phyloP scores from a whole-genome alignment of 2,113 vertebrate genomes.

The Scomber scombrus region DNA sequence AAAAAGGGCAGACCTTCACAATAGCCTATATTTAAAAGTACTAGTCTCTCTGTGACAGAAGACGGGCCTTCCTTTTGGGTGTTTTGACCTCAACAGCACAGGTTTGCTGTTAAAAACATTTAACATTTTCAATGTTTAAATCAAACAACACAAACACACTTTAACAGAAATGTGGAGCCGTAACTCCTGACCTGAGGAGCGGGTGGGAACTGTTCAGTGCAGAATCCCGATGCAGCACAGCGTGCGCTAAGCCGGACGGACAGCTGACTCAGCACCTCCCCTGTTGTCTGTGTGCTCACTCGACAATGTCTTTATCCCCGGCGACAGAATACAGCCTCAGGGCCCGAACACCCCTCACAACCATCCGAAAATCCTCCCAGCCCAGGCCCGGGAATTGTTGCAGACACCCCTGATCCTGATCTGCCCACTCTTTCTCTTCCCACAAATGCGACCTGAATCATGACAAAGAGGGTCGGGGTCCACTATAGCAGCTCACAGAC shows the following conservation, averaged over 20 bases:
- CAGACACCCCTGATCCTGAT: constrained; percentile 57
- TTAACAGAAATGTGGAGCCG: neutral
- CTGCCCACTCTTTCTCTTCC: constrained; percentile 17
- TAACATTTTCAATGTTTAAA: no score
- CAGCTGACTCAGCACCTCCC: constrained; percentile 79
- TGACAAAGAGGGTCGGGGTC: neutral
- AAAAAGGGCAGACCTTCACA: no score
- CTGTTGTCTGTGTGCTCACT: constrained; percentile 76
- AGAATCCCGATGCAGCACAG: constrained; percentile 55
- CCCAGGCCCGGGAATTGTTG: constrained; percentile 57
- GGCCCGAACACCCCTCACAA: constrained; percentile 48
- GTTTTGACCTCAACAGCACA: no score
- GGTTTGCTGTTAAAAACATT: no score
- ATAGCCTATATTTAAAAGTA: no score
- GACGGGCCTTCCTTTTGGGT: no score
- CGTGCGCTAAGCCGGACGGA: constrained; percentile 72
- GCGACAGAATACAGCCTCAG: constrained; percentile 72
- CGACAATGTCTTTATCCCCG: constrained; percentile 71
- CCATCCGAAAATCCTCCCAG: constrained; percentile 51
- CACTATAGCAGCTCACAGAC: no score
- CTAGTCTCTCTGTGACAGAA: no score
- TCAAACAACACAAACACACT: no score
- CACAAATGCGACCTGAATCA: constrained; percentile 17
- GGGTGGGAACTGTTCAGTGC: constrained; percentile 50
- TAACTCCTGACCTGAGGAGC: constrained; percentile 29